A percentile compares a stretch with the other conserved stretches of the same genome.
phyloP scores from a whole-genome alignment of 2,797 vertebrate genomes.

The Melanotaenia nigrans region DNA sequence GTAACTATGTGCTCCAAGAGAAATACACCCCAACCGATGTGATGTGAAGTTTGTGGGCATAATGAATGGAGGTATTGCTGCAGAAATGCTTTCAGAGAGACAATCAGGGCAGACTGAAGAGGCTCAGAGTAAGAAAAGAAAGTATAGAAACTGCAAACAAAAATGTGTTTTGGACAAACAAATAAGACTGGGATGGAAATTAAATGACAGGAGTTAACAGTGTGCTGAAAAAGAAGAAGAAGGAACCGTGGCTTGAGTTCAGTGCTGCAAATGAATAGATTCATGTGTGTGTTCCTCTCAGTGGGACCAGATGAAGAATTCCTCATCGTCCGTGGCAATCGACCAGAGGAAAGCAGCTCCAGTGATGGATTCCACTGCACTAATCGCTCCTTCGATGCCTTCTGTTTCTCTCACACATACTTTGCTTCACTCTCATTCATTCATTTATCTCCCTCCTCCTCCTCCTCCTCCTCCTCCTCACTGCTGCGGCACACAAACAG shows the following conservation, averaged over 20 bases:
- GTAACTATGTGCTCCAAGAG: too few species aligned
- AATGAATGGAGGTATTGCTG: too few species aligned
- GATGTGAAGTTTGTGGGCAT: too few species aligned
- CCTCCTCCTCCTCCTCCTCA: conserved; percentile 20
- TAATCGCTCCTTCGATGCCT: conserved; percentile 79
- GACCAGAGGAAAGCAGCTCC: conserved; percentile 68
- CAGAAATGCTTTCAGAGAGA: too few species aligned
- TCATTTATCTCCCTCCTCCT: conserved; percentile 66
- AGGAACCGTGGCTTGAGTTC: conserved; percentile 29
- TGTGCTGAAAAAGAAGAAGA: conserved; percentile 2
- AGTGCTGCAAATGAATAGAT: conserved; percentile 46
- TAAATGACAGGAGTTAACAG: too few species aligned
- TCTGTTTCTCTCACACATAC: conserved; percentile 75
- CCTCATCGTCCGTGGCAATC: conserved; percentile 71
- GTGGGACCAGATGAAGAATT: conserved; percentile 72
- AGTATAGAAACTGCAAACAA: too few species aligned
- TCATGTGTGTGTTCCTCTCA: conserved; percentile 29
- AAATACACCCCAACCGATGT: too few species aligned
- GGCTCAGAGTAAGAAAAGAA: too few species aligned
- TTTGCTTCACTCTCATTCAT: conserved; percentile 72
- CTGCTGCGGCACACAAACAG: conserved; percentile 70
- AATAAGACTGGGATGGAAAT: too few species aligned
- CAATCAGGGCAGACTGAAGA: too few species aligned
- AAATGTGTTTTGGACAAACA: too few species aligned
- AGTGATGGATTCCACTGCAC: conserved; percentile 78